Percentiles rank a stretch among this genome's conserved stretches.
Conservation (phyloP, 2,888 invertebrate genomes). For the Aleiodes leptofemur region DNA sequence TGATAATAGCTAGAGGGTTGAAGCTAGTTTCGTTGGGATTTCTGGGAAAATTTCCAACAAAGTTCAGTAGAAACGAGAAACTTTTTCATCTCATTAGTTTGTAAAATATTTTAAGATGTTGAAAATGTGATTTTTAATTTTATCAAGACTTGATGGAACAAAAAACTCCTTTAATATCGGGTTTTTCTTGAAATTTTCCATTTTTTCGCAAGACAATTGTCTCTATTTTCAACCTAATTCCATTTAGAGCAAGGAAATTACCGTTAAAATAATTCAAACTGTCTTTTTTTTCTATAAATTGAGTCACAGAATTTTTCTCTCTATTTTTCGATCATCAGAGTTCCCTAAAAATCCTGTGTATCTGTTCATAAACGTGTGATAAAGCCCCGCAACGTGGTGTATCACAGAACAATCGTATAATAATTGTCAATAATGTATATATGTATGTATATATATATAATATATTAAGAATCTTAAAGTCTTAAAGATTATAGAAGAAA, state of each 20-base stretch:
- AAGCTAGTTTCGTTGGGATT: too few species aligned
- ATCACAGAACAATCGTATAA: slow-evolving; percentile 75
- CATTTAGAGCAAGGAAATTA: too few species aligned
- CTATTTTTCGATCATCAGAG: slow-evolving; percentile 4
- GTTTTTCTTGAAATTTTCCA: background rate
- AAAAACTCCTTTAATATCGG: background rate
- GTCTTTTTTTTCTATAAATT: background rate
- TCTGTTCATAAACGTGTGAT: slow-evolving; percentile 67
- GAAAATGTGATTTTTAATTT: too few species aligned
- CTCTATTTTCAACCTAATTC: too few species aligned
- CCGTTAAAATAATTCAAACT: background rate
- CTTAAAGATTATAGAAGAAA: slow-evolving; percentile 71
- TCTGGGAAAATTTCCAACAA: too few species aligned
- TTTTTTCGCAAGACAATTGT: background rate
- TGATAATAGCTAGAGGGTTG: too few species aligned
- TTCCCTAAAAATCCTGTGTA: slow-evolving; percentile 34
- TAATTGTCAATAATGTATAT: slow-evolving; percentile 63
- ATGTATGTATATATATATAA: slow-evolving; percentile 31
- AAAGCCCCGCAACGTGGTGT: slow-evolving; percentile 75
- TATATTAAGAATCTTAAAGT: slow-evolving; percentile 67
- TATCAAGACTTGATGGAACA: background rate
- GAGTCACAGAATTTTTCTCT: slow-evolving; percentile 8
- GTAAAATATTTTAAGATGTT: too few species aligned
- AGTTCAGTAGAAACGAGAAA: too few species aligned
- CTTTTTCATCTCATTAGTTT: too few species aligned